Conservation (phyloP, 2,888 invertebrate species). For the Morpho achilles region DNA sequence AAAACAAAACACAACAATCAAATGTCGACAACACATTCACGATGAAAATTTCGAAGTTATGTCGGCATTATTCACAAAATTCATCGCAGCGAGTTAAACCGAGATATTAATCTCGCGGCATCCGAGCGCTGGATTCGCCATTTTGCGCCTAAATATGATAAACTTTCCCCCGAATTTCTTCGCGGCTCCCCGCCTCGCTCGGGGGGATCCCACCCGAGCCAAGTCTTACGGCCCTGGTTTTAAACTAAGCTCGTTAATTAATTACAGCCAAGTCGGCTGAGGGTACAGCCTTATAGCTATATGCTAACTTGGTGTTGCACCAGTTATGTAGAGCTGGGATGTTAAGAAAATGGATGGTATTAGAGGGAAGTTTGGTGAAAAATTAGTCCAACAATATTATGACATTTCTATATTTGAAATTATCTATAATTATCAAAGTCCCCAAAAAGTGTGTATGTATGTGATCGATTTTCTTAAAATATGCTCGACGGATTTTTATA, state of each 20-base stretch:
- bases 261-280: constrained; percentile 77
- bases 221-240: constrained; percentile 79
- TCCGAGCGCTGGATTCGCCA: constrained; percentile 77
- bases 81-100: constrained; percentile 74
- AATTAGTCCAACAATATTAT: constrained; percentile 5
- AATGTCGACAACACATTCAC: constrained; percentile 32
- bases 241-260: constrained; percentile 81
- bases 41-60: constrained; percentile 59
- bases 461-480: no score
- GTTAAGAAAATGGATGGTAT: constrained; percentile 11
- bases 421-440: no score
- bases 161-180: constrained; percentile 79
- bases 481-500: no score
- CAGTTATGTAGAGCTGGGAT: constrained; percentile 29
- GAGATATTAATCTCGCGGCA: constrained; percentile 77
- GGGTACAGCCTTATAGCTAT: constrained; percentile 71
- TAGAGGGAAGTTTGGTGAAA: constrained; percentile 5
- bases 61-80: constrained; percentile 69
- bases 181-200: constrained; percentile 50
- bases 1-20: constrained; percentile 27
- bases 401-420: no score
- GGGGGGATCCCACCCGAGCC: constrained; percentile 54
- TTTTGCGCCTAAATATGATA: constrained; percentile 80
- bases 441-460: no score
- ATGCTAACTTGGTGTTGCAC: constrained; percentile 73